A percentile compares a stretch with the other conserved stretches of the same genome.
Evolutionary conservation across 37 sponge, comb jelly and placozoan species (phyloP).

Genomic region (Amphimedon queenslandica): DNA sequence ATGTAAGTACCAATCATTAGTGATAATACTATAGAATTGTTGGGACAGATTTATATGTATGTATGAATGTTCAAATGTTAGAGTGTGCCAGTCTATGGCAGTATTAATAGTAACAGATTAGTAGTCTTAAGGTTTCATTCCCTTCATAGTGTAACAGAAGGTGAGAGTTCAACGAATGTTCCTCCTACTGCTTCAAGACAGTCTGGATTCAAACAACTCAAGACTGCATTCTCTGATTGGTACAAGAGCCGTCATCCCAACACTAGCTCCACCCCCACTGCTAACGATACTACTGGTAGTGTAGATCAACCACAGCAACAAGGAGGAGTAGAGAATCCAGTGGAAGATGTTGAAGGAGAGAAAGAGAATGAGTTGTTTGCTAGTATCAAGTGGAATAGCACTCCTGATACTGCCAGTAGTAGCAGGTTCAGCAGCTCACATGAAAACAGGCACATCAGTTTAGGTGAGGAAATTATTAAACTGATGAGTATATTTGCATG

Average conservation of each 20-base stretch:
- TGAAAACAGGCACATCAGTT: constrained; percentile 15
- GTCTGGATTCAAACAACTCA: background rate
- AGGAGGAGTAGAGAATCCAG: too few species aligned
- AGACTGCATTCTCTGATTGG: background rate
- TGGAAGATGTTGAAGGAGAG: background rate
- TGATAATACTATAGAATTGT: too few species aligned
- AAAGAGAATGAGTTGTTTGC: background rate
- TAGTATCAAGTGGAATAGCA: constrained; percentile 4
- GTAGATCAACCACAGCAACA: background rate
- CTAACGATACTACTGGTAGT: background rate
- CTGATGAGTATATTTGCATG: too few species aligned
- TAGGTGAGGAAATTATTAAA: constrained; percentile 16
- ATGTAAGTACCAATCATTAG: background rate
- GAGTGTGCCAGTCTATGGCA: too few species aligned
- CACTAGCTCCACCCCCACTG: background rate
- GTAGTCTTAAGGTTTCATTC: too few species aligned
- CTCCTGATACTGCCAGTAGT: background rate
- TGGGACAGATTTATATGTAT: too few species aligned
- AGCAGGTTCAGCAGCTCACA: background rate
- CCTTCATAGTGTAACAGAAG: background rate
- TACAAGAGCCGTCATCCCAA: background rate
- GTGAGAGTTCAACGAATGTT: too few species aligned
- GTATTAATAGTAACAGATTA: too few species aligned
- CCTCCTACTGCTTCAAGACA: background rate
- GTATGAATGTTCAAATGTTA: too few species aligned